Percentiles rank a stretch among this genome's conserved stretches.
Conservation (phyloP, 1,140 invertebrate genomes). For the Zaprionus kolodkinae region DNA sequence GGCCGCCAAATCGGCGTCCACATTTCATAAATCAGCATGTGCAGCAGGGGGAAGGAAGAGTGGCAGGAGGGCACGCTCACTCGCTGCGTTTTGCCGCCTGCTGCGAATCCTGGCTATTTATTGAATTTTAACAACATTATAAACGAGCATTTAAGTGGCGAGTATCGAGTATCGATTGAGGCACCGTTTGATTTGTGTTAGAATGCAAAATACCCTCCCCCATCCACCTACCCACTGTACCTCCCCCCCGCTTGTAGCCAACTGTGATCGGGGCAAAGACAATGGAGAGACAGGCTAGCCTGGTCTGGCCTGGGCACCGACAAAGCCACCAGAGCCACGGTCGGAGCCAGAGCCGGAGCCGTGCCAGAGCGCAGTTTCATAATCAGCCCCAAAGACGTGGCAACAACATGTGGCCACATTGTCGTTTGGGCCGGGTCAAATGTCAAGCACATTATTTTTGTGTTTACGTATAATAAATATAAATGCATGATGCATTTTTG, state of each 20-base stretch:
- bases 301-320: conserved; percentile 8
- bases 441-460: conserved; percentile 83
- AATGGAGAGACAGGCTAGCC: conserved; percentile 21
- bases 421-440: conserved; percentile 77
- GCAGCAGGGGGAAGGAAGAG: neutral
- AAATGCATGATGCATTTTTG: conserved; percentile 80
- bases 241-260: neutral
- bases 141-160: conserved; percentile 80
- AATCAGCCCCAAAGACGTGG: conserved; percentile 63
- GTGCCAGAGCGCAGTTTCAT: conserved; percentile 54
- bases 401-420: conserved; percentile 55
- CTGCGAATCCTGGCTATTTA: conserved; percentile 80
- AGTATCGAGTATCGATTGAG: conserved; percentile 57
- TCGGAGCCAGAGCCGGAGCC: conserved; percentile 33
- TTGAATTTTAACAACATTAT: conserved; percentile 83
- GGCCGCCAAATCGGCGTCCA: conserved; percentile 67
- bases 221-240: neutral
- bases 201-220: conserved; percentile 57
- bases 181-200: conserved; percentile 76
- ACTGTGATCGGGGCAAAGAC: conserved; percentile 37
- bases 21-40: conserved; percentile 80
- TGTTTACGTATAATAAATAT: conserved; percentile 82
- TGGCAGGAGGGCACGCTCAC: conserved; percentile 6
- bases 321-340: conserved; percentile 27
- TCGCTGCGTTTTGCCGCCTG: conserved; percentile 56